Conservation (phyloP, 1,140 invertebrate genomes). For the Carposina sasakii region DNA sequence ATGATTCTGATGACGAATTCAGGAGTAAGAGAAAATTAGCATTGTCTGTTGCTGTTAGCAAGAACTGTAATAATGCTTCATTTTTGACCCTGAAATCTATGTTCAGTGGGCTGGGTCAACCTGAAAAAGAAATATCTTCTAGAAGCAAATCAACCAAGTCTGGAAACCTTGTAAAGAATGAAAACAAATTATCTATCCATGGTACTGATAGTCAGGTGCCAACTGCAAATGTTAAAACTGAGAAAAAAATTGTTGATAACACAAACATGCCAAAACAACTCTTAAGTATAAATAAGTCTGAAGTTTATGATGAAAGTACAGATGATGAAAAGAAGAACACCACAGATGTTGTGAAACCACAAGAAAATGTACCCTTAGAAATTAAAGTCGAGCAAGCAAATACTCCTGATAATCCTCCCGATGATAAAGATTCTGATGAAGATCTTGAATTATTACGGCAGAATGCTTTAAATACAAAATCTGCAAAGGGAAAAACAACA, state of each 20-base stretch:
- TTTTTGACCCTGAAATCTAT: too few species aligned
- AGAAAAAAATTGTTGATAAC: conserved; percentile 13
- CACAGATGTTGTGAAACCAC: too few species aligned
- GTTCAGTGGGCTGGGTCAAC: too few species aligned
- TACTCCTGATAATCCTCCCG: too few species aligned
- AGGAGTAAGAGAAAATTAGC: conserved; percentile 59
- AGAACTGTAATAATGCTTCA: conserved; percentile 44
- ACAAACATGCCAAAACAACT: too few species aligned
- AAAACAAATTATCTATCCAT: too few species aligned
- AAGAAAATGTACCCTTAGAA: too few species aligned
- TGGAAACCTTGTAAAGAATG: conserved; percentile 9
- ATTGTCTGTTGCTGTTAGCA: conserved; percentile 50
- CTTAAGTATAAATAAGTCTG: too few species aligned
- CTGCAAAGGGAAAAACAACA: conserved; percentile 30
- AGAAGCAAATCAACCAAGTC: conserved; percentile 21
- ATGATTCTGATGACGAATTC: conserved; percentile 60
- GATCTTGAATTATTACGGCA: conserved; percentile 62
- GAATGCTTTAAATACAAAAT: conserved; percentile 62
- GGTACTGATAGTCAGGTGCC: too few species aligned
- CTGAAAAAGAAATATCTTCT: conserved; percentile 51
- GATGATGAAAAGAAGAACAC: too few species aligned
- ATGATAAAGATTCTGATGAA: conserved; percentile 68
- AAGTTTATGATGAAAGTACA: conserved; percentile 34
- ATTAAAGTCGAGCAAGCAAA: too few species aligned
- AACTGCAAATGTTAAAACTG: conserved; percentile 4